Base-by-base conservation (phyloP, 2,888 invertebrate species). In the Cheiracanthium punctorium region DNA sequence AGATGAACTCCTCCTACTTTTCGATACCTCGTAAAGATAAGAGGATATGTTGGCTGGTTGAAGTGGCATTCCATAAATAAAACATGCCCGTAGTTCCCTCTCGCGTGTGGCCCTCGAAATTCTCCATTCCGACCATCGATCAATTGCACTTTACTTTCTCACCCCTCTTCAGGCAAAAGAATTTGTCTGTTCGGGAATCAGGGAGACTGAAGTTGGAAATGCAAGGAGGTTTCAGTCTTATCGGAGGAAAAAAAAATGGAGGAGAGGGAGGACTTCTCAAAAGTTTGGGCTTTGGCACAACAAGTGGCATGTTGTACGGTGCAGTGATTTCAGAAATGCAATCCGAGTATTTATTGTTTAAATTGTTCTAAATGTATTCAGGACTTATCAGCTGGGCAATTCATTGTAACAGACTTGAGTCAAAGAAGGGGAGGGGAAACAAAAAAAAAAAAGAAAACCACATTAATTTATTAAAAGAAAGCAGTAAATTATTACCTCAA, bases 1-100 rank as follows among this genome's bases (percentile, higher is more conserved):
- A 69, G 29, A 43, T 71, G 2, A 29, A 17, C 37, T 32, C 75
- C 74, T 70, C 82, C 76, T 43, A 41, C 76, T 75, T 82, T 76
- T 76, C 75, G 28, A 64, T 76, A 76, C 82, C 82, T 82, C 82
- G 30, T 76, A 71, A 74, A 69, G 69, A 74, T 65, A 65, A 69
- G 37, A 24, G n/a, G 69, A n/a, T 20, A 69, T 69, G 32, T 33
- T 33, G 5, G n/a, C 12, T 5, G 58, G 33, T 33, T 20, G n/a
- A n/a, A n/a, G n/a, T n/a, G n/a, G 33, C 20, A 10, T 8, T 29
- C 32, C 32, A 69, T 69, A 69, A 69, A 69, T 69, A 69, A 69
- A 69, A 69, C 69, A 69, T 69, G 32, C 29, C 20, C 33, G 5
- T 58, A n/a, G 2, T 24, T 17, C 43, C 24, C 58, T 58, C 58